Conservation (phyloP, 2,888 invertebrate genomes). For the Drosophila basisetae region DNA sequence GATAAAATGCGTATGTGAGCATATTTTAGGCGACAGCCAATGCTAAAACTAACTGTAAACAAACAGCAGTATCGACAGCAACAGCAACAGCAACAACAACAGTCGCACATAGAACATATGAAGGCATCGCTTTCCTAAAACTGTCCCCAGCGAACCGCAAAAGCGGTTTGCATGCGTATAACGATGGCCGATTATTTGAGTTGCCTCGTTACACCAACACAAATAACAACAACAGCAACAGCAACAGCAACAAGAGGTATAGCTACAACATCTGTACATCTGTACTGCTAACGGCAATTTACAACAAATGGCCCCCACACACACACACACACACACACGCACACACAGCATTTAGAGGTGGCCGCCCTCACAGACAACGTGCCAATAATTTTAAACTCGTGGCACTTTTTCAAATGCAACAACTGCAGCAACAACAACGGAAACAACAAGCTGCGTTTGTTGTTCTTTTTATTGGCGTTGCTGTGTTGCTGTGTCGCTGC, state of each 20-base stretch:
- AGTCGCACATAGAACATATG: conserved; percentile 25
- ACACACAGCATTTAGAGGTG: conserved; percentile 9
- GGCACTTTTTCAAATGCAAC: conserved; percentile 58
- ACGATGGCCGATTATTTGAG: conserved; percentile 62
- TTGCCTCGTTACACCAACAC: conserved; percentile 35
- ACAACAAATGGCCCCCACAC: conserved; percentile 61
- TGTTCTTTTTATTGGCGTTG: background rate
- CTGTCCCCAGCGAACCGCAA: conserved; percentile 41
- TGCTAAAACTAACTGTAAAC: conserved; percentile 53
- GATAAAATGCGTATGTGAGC: conserved; percentile 72
- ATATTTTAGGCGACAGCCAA: conserved; percentile 69
- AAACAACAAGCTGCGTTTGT: conserved; percentile 11
- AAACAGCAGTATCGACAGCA: conserved; percentile 29
- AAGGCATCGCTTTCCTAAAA: conserved; percentile 35
- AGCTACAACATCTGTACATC: conserved; percentile 14
- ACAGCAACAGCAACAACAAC: conserved; percentile 18
- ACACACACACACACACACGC: conserved; percentile 1
- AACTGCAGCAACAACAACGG: conserved; percentile 23
- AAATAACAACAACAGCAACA: conserved; percentile 9
- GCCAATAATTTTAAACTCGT: conserved; percentile 77
- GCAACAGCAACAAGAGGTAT: conserved; percentile 9
- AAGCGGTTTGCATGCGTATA: conserved; percentile 50
- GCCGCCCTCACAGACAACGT: conserved; percentile 11
- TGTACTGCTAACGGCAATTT: conserved; percentile 48
- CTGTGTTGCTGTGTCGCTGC: conserved; percentile 21